Conservation (phyloP, 2,888 invertebrate genomes). For the Tenthredo amoena region DNA sequence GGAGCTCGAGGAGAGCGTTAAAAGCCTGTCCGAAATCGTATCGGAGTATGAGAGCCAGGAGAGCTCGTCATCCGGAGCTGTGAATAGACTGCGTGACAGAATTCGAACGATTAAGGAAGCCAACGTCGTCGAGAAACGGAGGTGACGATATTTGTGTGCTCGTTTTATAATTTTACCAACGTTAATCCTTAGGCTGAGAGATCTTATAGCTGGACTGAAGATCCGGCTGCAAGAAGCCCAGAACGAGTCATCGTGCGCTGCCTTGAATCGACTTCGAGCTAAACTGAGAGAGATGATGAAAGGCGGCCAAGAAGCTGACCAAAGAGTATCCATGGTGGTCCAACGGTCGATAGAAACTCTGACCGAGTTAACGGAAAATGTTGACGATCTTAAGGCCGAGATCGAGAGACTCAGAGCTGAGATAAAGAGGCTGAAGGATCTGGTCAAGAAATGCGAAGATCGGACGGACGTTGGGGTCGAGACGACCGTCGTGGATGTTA, state of each 20-base stretch:
- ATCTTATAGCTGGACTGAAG: conserved; percentile 65
- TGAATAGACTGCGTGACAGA: conserved; percentile 65
- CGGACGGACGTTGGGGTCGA: conserved; percentile 27
- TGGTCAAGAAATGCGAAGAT: conserved; percentile 21
- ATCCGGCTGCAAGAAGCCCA: conserved; percentile 66
- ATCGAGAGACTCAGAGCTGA: conserved; percentile 63
- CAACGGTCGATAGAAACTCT: conserved; percentile 69
- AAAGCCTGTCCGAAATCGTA: conserved; percentile 67
- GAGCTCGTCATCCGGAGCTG: conserved; percentile 65
- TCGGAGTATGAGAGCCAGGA: conserved; percentile 66
- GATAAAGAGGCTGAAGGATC: conserved; percentile 58
- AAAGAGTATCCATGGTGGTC: conserved; percentile 65
- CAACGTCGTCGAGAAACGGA: conserved; percentile 66
- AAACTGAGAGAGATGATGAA: conserved; percentile 71
- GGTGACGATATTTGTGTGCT: conserved; percentile 60
- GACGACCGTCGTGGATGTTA: not conserved
- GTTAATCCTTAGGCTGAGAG: conserved; percentile 65
- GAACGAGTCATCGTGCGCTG: conserved; percentile 69
- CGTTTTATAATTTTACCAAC: not conserved
- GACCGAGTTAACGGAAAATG: conserved; percentile 65
- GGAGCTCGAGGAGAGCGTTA: conserved; percentile 68
- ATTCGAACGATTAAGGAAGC: conserved; percentile 65
- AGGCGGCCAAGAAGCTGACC: conserved; percentile 65
- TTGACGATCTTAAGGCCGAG: conserved; percentile 65
- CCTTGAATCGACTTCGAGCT: conserved; percentile 70